Evolutionary conservation across 2,797 vertebrate genomes (phyloP).

Genomic region (Lagorchestes hirsutus): DNA sequence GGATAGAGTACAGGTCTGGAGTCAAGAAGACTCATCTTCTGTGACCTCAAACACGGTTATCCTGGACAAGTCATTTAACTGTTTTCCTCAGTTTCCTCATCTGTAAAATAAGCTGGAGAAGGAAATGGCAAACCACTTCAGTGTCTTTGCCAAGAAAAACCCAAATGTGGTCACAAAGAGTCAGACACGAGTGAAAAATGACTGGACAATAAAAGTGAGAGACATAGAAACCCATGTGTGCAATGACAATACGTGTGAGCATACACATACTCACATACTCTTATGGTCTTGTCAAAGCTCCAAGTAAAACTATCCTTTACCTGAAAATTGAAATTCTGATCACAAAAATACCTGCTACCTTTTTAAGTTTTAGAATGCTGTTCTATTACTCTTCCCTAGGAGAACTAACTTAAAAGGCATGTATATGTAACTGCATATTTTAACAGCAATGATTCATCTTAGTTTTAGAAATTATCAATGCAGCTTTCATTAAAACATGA

Average conservation of each 20-base stretch:
- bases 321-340: not conserved
- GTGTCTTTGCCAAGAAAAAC: not conserved
- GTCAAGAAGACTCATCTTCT: not conserved
- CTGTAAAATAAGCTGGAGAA: not conserved
- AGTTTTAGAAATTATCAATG: constrained; percentile 6
- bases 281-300: not conserved
- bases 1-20: not conserved
- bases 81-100: not conserved
- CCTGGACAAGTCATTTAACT: not conserved
- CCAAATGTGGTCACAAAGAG: not conserved
- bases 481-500: constrained; percentile 60
- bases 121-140: not conserved
- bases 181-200: not conserved
- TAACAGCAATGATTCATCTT: constrained; percentile 15
- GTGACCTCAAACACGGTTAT: not conserved
- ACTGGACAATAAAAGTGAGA: not conserved
- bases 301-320: not conserved
- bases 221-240: not conserved
- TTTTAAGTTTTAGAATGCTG: constrained; percentile 38
- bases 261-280: not conserved
- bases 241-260: not conserved
- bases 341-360: not conserved
- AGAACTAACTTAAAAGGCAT: constrained; percentile 3
- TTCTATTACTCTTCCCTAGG: constrained; percentile 2
- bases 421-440: constrained; percentile 11